These are phyloP conservation scores for Dermatophagoides farinae DNA, from an alignment of 1,140 invertebrate genomes.

Conservation along the genomic window DNA sequence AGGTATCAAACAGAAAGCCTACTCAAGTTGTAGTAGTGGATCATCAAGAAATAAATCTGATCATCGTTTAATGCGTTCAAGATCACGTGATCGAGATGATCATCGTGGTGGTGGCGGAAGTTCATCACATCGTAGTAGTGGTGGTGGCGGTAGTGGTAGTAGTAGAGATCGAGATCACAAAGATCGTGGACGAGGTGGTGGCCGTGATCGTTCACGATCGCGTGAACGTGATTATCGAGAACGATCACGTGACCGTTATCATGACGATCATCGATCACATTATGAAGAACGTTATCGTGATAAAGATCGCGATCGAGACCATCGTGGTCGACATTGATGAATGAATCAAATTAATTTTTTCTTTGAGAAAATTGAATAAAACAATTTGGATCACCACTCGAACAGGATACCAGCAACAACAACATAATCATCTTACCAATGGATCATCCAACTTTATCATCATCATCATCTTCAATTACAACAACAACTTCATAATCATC, in stretches of 20 bases:
- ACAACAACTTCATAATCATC: background rate
- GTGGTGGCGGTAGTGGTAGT: constrained; percentile 32
- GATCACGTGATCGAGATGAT: constrained; percentile 20
- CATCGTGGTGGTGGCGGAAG: constrained; percentile 27
- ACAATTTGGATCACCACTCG: too few species aligned
- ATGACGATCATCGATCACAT: background rate
- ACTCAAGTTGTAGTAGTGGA: constrained; percentile 39
- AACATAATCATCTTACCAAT: too few species aligned
- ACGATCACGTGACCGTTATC: background rate
- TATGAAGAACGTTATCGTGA: background rate
- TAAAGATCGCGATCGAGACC: constrained; percentile 5
- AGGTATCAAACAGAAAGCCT: constrained; percentile 89
- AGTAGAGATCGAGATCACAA: constrained; percentile 14
- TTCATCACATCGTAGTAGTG: constrained; percentile 42
- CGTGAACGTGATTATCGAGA: constrained; percentile 7
- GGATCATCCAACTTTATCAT: background rate
- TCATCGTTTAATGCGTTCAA: constrained; percentile 29
- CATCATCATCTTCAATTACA: background rate
- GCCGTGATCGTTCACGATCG: constrained; percentile 1
- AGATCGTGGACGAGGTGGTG: constrained; percentile 1
- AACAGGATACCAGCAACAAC: too few species aligned
- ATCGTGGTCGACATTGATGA: background rate
- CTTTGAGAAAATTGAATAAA: too few species aligned
- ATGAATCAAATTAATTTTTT: background rate
- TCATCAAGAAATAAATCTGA: constrained; percentile 12